Evolutionary conservation across 2,797 vertebrate genomes (phyloP).

Genomic region (Spinus pinus): DNA sequence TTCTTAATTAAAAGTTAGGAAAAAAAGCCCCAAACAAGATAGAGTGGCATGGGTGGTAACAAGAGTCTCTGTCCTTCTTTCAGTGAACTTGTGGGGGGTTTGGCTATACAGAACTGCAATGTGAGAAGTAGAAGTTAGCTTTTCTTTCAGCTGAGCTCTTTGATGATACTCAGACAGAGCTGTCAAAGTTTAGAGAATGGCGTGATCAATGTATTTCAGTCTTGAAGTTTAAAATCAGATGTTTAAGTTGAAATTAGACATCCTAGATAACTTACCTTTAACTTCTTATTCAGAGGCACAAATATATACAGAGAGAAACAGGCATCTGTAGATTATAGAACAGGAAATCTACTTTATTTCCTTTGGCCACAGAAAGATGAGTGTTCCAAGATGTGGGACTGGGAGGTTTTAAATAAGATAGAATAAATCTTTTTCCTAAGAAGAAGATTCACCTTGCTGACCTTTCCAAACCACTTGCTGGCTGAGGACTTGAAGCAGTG

Average conservation of each 20-base stretch:
- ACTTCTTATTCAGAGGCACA: background rate
- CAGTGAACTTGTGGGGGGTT: background rate
- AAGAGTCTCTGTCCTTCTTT: background rate
- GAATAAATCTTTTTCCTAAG: background rate
- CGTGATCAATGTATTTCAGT: background rate
- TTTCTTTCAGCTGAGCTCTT: background rate
- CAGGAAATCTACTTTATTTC: background rate
- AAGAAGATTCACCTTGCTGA: background rate
- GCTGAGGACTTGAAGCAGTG: background rate
- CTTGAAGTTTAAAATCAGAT: background rate
- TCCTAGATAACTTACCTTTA: background rate
- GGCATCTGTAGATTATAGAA: background rate
- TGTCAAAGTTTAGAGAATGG: background rate
- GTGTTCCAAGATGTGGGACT: background rate
- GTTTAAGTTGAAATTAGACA: background rate
- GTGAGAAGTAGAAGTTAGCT: background rate
- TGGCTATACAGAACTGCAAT: background rate
- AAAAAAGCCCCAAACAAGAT: background rate
- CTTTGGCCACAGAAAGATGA: background rate
- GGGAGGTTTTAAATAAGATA: background rate
- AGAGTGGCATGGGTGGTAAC: background rate
- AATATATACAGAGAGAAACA: background rate
- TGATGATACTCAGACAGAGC: background rate
- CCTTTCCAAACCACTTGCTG: background rate
- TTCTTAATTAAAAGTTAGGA: background rate